Evolutionary conservation across 2,113 vertebrate genomes (phyloP), one percentile per base, ranked within the genome.

Genomic region (Etheostoma spectabile): DNA sequence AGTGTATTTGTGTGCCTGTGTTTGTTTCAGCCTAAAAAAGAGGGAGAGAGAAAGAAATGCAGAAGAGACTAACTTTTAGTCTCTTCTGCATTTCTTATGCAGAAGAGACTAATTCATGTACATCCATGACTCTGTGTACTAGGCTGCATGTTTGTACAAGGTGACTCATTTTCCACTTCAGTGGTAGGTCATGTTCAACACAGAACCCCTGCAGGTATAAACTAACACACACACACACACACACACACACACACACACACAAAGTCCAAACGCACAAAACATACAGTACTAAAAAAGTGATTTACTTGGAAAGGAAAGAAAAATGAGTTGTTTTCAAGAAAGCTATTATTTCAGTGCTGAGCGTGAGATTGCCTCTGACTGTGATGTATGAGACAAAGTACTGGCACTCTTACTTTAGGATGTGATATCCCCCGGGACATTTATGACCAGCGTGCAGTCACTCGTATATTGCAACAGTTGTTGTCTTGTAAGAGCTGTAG

Each of bases 311-410:
- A 48, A 68, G 16, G 69, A 72, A 85, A 86, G 81, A 81, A 81
- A 87, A 84, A 90, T 53, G 19, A 79, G 80, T 62, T 0, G 11
- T 88, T 84, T 83, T 45, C 21, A 53, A 51, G 13, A 69, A 84
- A 76, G 82, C 61, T 71, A 82, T 88, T 88, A 88, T 84, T 90
- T 82, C 79, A 64, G 62, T 35, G 60, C 80, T 70, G 77, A 87
- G 81, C 3, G 0, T 45, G 84, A 85, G 74, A 85, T 91, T 90
- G 74, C 56, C 62, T 82, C 73, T 42, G 64, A 86, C 77, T 86
- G 52, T 86, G 86, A 88, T 83, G 81, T 86, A 69, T 72, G 79
- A 84, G 63, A 89, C 49, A 61, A 80, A 79, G 79, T 70, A 16
- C 71, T 75, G 46, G 71, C 85, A 84, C 74, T 74, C 61, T 86